phyloP scores from a whole-genome alignment of 2,113 vertebrate genomes.

The Festucalex cinctus region DNA sequence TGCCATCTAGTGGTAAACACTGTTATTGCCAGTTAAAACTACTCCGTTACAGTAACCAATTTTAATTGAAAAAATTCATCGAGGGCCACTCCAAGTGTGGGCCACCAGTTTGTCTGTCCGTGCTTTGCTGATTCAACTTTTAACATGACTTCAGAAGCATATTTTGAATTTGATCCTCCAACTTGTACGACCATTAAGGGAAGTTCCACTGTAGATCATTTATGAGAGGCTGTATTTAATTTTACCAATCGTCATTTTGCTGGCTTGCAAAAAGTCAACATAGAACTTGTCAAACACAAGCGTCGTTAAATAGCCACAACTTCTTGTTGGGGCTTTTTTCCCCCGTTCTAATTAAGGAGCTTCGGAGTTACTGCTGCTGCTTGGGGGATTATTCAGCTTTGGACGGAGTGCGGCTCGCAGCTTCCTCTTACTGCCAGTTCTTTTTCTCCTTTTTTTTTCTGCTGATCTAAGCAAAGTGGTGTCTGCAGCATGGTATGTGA shows the following conservation, averaged over 20 bases:
- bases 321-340: constrained; percentile 3
- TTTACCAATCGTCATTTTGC: background rate
- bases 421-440: constrained; percentile 11
- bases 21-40: too few relatives aligned
- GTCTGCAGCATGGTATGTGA: constrained; percentile 1
- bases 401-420: background rate
- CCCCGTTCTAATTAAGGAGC: background rate
- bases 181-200: background rate
- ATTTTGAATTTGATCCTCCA: background rate
- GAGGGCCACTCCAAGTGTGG: too few relatives aligned
- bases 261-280: background rate
- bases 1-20: too few relatives aligned
- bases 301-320: constrained; percentile 9
- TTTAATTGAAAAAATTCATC: too few relatives aligned
- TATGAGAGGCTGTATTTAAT: too few relatives aligned
- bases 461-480: constrained; percentile 5
- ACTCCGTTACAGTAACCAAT: too few relatives aligned
- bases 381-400: constrained; percentile 1
- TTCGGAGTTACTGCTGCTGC: background rate
- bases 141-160: background rate
- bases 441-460: background rate
- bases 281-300: constrained; percentile 4
- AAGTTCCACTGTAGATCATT: background rate
- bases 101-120: too few relatives aligned
- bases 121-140: background rate